Evolutionary conservation across 2,113 vertebrate genomes (phyloP).

Genomic region (Cacatua alba): DNA sequence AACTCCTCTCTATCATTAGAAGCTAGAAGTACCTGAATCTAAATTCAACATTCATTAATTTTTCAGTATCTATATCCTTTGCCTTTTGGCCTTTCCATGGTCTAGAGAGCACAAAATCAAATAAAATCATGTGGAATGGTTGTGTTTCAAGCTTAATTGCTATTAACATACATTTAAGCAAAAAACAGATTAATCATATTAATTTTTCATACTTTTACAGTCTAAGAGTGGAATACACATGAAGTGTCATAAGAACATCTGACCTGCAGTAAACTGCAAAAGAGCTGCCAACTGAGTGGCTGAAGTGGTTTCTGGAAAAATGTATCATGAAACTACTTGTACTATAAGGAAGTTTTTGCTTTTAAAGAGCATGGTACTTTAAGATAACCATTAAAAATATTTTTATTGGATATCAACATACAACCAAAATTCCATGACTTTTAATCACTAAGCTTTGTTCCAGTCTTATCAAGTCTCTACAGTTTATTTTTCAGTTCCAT

Average conservation of each 20-base stretch:
- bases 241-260: neutral
- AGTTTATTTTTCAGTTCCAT: too few relatives aligned
- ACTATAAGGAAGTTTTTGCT: neutral
- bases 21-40: neutral
- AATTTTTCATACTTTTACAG: neutral
- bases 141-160: neutral
- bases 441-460: neutral
- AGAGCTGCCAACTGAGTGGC: neutral
- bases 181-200: neutral
- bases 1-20: neutral
- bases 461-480: neutral
- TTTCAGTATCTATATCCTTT: neutral
- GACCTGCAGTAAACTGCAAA: neutral
- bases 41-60: neutral
- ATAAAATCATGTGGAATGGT: neutral
- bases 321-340: neutral
- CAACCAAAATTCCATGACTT: neutral
- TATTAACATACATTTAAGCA: neutral
- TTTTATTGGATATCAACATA: neutral
- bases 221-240: neutral
- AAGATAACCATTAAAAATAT: neutral
- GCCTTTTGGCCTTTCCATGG: neutral
- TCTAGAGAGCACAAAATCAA: neutral
- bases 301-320: neutral
- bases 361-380: neutral